phyloP scores from a whole-genome alignment of 2,888 invertebrate genomes.

The Eristalinus aeneus region DNA sequence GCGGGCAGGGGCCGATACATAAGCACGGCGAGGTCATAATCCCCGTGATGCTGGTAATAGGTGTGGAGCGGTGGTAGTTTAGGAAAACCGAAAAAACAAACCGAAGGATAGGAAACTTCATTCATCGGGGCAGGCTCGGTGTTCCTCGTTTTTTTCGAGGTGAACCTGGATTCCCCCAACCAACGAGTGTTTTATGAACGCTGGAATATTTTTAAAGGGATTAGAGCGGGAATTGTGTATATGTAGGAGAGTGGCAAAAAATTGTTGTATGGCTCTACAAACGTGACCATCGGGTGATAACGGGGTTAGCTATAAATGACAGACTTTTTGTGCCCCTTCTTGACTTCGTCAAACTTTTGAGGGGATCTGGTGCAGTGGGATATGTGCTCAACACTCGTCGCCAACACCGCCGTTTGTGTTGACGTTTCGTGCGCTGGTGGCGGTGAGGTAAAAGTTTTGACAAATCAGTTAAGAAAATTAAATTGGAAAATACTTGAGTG shows the following conservation, averaged over 20 bases:
- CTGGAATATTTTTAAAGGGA: slow-evolving; percentile 44
- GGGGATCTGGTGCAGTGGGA: background rate
- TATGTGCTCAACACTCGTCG: background rate
- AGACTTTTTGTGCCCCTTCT: background rate
- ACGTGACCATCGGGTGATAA: slow-evolving; percentile 19
- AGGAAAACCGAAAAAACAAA: slow-evolving; percentile 16
- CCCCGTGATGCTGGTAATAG: slow-evolving; percentile 46
- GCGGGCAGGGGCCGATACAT: slow-evolving; percentile 9
- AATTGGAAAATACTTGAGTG: slow-evolving; percentile 59
- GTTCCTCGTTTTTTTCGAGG: background rate
- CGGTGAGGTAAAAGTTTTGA: slow-evolving; percentile 42
- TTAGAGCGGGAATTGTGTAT: slow-evolving; percentile 33
- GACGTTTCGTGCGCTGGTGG: background rate
- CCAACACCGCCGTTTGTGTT: background rate
- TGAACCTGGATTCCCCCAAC: background rate
- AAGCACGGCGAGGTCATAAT: slow-evolving; percentile 55
- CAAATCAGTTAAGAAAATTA: slow-evolving; percentile 62
- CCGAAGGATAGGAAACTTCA: background rate
- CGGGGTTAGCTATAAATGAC: background rate
- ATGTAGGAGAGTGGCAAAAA: slow-evolving; percentile 17
- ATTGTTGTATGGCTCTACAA: slow-evolving; percentile 16
- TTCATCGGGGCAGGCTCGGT: background rate
- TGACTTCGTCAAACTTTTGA: background rate
- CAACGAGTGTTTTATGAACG: slow-evolving; percentile 46
- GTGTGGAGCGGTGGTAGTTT: slow-evolving; percentile 27